These are phyloP conservation scores for Marronus borbonicus DNA, from an alignment of 2,888 invertebrate genomes.

Conservation along the genomic window DNA sequence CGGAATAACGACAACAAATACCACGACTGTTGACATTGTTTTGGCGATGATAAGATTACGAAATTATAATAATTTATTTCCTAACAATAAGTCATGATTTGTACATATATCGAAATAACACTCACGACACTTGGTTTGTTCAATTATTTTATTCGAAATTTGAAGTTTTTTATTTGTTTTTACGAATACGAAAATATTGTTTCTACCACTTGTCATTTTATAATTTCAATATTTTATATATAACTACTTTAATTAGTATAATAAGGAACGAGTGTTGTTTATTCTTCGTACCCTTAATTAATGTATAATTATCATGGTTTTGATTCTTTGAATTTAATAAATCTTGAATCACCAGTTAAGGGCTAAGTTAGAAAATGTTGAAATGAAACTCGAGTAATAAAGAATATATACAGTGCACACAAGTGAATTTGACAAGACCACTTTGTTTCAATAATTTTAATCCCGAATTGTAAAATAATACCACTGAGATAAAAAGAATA, in stretches of 20 bases:
- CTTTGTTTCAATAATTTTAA: neutral
- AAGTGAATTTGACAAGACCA: neutral
- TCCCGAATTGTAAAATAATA: neutral
- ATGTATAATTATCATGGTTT: too few relatives aligned
- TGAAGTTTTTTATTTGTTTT: neutral
- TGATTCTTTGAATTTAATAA: too few relatives aligned
- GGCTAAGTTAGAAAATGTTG: too few relatives aligned
- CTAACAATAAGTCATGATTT: constrained; percentile 13
- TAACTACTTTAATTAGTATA: neutral
- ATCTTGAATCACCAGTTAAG: too few relatives aligned
- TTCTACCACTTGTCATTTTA: constrained; percentile 24
- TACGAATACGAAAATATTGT: constrained; percentile 15
- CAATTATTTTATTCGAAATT: too few relatives aligned
- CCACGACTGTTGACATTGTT: neutral
- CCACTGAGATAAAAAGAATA: neutral
- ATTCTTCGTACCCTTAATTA: neutral
- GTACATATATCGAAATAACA: neutral
- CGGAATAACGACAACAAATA: neutral
- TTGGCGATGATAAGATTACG: constrained; percentile 9
- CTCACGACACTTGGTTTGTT: neutral
- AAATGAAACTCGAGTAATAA: neutral
- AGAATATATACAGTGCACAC: neutral
- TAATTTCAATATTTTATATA: constrained; percentile 7
- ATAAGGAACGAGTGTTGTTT: constrained; percentile 23
- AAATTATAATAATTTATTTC: constrained; percentile 20